A percentile compares a stretch with the other conserved stretches of the same genome.
Evolutionary conservation across 30 jellyfish, hydroid and myxozoan species (phyloP).

Genomic region (Calvadosia cruxmelitensis): DNA sequence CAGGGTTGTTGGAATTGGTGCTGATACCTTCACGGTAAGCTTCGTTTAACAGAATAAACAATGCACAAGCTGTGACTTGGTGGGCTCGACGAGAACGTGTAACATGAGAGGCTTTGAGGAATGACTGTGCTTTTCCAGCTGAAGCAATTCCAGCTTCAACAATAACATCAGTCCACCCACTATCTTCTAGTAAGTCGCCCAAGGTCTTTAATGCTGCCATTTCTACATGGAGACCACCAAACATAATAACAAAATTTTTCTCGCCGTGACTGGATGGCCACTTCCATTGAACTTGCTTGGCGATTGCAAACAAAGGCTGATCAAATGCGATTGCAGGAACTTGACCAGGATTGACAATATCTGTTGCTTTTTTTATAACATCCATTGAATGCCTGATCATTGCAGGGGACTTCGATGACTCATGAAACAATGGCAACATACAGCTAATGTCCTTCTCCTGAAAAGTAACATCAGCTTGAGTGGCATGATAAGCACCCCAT

Average conservation of each 20-base stretch:
- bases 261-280: constrained; percentile 21
- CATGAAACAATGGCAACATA: constrained; percentile 33
- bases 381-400: constrained; percentile 35
- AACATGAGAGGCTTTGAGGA: constrained; percentile 22
- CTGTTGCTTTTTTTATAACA: constrained; percentile 16
- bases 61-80: constrained; percentile 26
- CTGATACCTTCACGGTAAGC: too few species aligned
- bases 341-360: constrained; percentile 18
- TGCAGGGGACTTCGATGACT: constrained; percentile 26
- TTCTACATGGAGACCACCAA: constrained; percentile 30
- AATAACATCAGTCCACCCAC: constrained; percentile 44
- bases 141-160: constrained; percentile 18
- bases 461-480: background rate
- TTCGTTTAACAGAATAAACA: constrained; percentile 10
- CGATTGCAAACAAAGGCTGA: constrained; percentile 40
- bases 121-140: constrained; percentile 25
- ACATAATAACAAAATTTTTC: constrained; percentile 8
- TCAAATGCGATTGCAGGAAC: constrained; percentile 22
- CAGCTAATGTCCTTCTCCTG: constrained; percentile 2
- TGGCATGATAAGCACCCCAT: constrained; percentile 1
- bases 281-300: constrained; percentile 36
- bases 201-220: constrained; percentile 30
- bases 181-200: constrained; percentile 59
- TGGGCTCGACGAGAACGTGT: constrained; percentile 23
- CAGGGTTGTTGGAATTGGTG: too few species aligned